Conservation (phyloP, 1,140 invertebrate species). For the Drosophila rhopaloa region DNA sequence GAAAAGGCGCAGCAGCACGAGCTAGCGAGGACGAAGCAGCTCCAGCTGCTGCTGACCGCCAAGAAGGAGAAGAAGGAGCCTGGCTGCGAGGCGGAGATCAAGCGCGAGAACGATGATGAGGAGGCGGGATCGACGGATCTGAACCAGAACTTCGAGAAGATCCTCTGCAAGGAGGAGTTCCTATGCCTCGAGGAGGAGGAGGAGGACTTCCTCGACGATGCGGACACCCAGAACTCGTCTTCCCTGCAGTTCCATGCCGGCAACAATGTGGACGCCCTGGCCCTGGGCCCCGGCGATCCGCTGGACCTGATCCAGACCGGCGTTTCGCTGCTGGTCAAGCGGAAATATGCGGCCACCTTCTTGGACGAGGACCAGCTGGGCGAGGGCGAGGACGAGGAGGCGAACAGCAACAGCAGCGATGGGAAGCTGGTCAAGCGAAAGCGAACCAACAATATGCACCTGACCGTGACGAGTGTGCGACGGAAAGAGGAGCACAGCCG, state of each 20-base stretch:
- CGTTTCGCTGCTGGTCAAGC: conserved; percentile 54
- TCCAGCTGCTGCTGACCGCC: conserved; percentile 52
- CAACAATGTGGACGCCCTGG: conserved; percentile 55
- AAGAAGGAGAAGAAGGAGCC: conserved; percentile 67
- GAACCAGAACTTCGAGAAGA: conserved; percentile 84
- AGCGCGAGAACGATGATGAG: conserved; percentile 59
- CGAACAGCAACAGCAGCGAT: conserved; percentile 44
- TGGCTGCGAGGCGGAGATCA: conserved; percentile 48
- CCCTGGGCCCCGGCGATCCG: conserved; percentile 57
- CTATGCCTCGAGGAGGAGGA: conserved; percentile 81
- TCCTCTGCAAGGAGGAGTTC: conserved; percentile 82
- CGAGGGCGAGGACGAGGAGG: conserved; percentile 32
- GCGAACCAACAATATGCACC: conserved; percentile 59
- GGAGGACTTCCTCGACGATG: conserved; percentile 66
- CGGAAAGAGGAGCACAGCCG: conserved; percentile 42
- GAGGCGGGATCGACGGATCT: conserved; percentile 73
- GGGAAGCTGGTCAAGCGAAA: conserved; percentile 59
- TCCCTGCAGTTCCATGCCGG: conserved; percentile 60
- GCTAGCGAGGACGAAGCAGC: conserved; percentile 71
- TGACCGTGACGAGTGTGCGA: conserved; percentile 29
- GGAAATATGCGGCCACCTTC: conserved; percentile 64
- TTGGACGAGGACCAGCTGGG: conserved; percentile 36
- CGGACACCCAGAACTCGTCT: conserved; percentile 73
- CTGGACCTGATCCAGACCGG: conserved; percentile 72
- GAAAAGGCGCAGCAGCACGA: conserved; percentile 27